Base-by-base conservation (phyloP, 2,888 invertebrate genomes). In the Palloptera scutellata region DNA sequence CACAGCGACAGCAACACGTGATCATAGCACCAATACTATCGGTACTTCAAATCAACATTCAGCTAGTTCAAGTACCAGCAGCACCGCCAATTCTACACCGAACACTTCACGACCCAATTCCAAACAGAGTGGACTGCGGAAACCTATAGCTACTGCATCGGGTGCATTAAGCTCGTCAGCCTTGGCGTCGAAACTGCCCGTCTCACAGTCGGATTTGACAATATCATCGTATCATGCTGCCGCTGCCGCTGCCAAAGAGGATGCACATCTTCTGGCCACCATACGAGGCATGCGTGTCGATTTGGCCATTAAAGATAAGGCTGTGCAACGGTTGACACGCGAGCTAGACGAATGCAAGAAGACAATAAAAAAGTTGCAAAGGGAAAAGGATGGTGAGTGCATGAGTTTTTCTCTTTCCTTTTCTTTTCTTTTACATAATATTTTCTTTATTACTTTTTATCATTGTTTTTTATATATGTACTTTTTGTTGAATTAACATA, bases 211-310 rank as follows among this genome's bases (percentile, higher is more conserved):
- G 52, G 88, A 89, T 52, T 83, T 88, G 12, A 82, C 83, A 5
- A 75, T 83, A 41, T 80, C 81, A 17, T 61, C 79, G 68, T 76
- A 77, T 10, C 74, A 77, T 66, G 77, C 79, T 67, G 87, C 87
- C 70, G 71, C 72, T 13, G 87, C 87, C 70, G 79, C 87, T 20
- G 73, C 73, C 8, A 92, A 91, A 81, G 92, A 92, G 76, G 93
- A 93, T 74, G 88, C 91, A 43, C 92, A 94, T 85, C 86, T 94
- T 58, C 83, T 93, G 30, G 92, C 93, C 0, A 93, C 93, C 0
- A 92, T 94, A 75, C 89, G 93, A 70, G 93, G 93, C 2, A 85
- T 94, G 78, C 91, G 93, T 79, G 84, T 90, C 0, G 94, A 94
- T 78, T 80, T 93, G 61, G 88, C 90, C 4, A 88, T 89, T 43